Percentiles rank a stretch among this genome's conserved stretches.
These are phyloP conservation scores for Xylota segnis DNA, from an alignment of 2,888 invertebrate species.

Conservation along the genomic window DNA sequence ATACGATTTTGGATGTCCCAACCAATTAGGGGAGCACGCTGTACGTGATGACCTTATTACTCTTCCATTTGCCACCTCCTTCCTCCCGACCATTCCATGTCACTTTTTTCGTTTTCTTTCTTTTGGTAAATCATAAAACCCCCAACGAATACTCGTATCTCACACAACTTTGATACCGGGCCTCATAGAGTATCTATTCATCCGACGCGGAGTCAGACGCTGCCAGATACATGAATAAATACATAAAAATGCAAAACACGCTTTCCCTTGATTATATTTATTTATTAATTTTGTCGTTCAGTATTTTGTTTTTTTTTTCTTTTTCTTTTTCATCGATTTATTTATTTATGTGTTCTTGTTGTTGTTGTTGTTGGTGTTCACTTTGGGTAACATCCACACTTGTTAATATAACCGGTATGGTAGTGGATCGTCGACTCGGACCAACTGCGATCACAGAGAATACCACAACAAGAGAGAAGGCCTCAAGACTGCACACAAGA, in stretches of 20 bases:
- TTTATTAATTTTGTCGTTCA: conserved; percentile 76
- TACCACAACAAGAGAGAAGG: conserved; percentile 18
- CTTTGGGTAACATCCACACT: conserved; percentile 67
- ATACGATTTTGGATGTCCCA: conserved; percentile 20
- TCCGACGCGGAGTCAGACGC: conserved; percentile 22
- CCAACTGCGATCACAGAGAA: neutral
- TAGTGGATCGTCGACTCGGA: conserved; percentile 27
- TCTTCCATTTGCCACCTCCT: conserved; percentile 11
- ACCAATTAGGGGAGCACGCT: conserved; percentile 63
- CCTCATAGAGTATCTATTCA: conserved; percentile 61
- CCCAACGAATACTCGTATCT: conserved; percentile 54
- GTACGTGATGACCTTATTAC: conserved; percentile 75
- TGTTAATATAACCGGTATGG: conserved; percentile 70
- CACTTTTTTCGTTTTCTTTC: neutral
- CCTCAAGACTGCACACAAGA: conserved; percentile 38
- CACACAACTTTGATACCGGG: conserved; percentile 60
- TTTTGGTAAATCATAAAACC: conserved; percentile 58
- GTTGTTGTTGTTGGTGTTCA: conserved; percentile 43
- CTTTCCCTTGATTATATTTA: conserved; percentile 77
- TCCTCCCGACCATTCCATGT: conserved; percentile 7
- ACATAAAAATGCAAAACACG: conserved; percentile 77
- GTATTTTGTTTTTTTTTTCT: conserved; percentile 38
- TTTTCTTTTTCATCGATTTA: conserved; percentile 26
- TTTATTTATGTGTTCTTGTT: conserved; percentile 52
- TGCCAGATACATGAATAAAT: conserved; percentile 70